Evolutionary conservation across 1,140 invertebrate genomes (phyloP).

Genomic region (Trissolcus basalis): DNA sequence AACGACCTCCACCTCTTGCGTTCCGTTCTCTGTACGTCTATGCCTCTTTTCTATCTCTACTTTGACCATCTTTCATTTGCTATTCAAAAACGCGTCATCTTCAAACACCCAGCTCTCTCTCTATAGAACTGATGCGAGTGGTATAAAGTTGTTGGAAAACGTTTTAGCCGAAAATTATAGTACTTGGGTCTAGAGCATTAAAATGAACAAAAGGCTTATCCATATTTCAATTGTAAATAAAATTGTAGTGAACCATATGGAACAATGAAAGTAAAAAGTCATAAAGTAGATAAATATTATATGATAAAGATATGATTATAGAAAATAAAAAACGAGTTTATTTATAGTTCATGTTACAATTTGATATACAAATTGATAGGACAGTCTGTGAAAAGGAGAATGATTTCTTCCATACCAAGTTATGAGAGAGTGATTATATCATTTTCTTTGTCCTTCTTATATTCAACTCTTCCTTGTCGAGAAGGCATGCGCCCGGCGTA

Average conservation of each 20-base stretch:
- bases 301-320: too few species aligned
- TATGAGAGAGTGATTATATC: constrained; percentile 5
- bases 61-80: constrained; percentile 53
- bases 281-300: too few species aligned
- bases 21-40: constrained; percentile 21
- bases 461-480: constrained; percentile 48
- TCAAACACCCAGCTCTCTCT: constrained; percentile 8
- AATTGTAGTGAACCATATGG: too few species aligned
- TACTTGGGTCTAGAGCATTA: too few species aligned
- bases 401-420: too few species aligned
- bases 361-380: too few species aligned
- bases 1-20: constrained; percentile 64
- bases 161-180: background rate
- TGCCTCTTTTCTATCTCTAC: constrained; percentile 49
- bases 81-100: constrained; percentile 48
- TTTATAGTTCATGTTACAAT: too few species aligned
- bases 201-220: too few species aligned
- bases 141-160: background rate
- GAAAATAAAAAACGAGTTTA: too few species aligned
- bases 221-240: too few species aligned
- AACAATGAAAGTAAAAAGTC: too few species aligned
- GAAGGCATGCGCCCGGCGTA: constrained; percentile 65
- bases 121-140: background rate
- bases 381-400: background rate
- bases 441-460: constrained; percentile 10